Base-by-base conservation (phyloP, 1,140 invertebrate species). In the Habropoda laboriosa region DNA sequence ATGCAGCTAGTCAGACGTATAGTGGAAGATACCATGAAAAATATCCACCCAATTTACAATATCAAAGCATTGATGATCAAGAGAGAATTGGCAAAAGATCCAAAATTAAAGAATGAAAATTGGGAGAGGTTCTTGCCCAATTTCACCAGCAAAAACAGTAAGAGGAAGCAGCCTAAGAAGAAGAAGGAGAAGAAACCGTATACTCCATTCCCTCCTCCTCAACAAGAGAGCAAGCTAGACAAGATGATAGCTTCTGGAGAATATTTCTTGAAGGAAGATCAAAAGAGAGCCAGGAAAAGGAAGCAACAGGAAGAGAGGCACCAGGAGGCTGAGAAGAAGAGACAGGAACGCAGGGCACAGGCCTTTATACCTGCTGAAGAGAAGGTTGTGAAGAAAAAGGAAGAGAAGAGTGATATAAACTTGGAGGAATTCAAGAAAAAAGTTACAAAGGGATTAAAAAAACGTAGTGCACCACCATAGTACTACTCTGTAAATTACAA, bases 61-160 rank as follows among this genome's bases (percentile, higher is more conserved):
- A 99, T 99, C 0, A 99, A 99, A 93, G 96, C 97, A 24, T 92
- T 99, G 16, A 99, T 99, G 98, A 99, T 99, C 60, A 99, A 99
- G 92, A 94, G 96, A 87, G 98, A 99, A 94, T 92, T 99, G 32
- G 96, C 96, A 76, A 99, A 98, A 91, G 97, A 99, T 94, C 96
- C 97, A 0, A 96, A 96, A 87, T 90, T 99, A 32, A 97, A 96
- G 91, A 96, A 98, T 94, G 98, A 99, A 93, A 98, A 97, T 90
- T 99, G 99, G 99, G 97, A 99, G 49, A 94, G 98, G 79, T 99
- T 99, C 93, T 91, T 99, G 76, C 99, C 99, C 1, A 98, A 98
- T 87, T 99, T 99, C 90, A 98, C 97, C 85, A 96, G 95, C 85
- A 99, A 99, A 92, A 99, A 97, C 3, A 96, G 94, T 89, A 98